These are phyloP conservation scores for Julus scanicus DNA, from an alignment of 2,888 invertebrate genomes.

Conservation along the genomic window DNA sequence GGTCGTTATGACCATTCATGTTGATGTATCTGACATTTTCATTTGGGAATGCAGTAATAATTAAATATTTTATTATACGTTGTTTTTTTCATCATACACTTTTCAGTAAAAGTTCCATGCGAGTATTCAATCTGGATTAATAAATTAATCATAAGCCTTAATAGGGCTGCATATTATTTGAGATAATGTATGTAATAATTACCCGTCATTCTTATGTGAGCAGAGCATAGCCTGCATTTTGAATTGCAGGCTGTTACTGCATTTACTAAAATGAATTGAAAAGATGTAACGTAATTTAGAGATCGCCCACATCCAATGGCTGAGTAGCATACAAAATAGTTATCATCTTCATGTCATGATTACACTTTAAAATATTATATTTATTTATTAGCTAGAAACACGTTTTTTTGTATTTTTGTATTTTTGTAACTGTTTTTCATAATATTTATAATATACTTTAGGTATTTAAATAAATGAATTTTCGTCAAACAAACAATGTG, in stretches of 20 bases:
- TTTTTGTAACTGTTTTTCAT: slow-evolving; percentile 19
- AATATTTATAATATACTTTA: neutral
- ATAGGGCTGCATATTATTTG: no score
- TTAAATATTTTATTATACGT: no score
- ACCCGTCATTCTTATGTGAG: no score
- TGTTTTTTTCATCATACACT: neutral
- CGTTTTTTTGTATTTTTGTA: neutral
- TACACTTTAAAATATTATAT: neutral
- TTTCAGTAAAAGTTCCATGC: neutral
- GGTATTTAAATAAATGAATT: slow-evolving; percentile 13
- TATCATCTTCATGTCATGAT: neutral
- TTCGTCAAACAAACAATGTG: neutral
- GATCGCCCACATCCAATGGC: neutral
- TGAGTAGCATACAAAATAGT: neutral
- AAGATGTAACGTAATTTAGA: neutral
- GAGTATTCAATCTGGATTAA: no score
- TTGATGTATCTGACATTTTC: no score
- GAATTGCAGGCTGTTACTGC: no score
- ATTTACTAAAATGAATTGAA: no score
- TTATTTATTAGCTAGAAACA: neutral
- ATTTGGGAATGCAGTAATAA: neutral
- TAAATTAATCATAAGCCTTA: no score
- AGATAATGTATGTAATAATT: no score
- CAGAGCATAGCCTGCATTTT: no score
- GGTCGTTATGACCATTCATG: no score